Conservation (phyloP, 2,888 invertebrate species). For the Megastigmus dorsalis region DNA sequence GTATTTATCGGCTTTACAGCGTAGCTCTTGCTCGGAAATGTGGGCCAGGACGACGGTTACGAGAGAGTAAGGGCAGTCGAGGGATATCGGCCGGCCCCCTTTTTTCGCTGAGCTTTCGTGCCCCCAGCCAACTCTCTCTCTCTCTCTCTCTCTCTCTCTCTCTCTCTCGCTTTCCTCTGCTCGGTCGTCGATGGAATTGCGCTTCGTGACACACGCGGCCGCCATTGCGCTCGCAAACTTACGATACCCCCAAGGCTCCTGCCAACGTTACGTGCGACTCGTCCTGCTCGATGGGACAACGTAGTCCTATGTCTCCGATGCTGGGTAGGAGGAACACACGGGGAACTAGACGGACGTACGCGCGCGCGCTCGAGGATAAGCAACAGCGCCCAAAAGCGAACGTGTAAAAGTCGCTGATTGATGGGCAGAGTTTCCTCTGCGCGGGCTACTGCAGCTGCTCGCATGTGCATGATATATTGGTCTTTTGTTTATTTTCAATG, state of each 20-base stretch:
- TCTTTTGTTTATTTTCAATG: no score
- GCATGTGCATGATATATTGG: no score
- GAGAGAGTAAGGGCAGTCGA: neutral
- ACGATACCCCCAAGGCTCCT: constrained; percentile 40
- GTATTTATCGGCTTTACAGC: constrained; percentile 45
- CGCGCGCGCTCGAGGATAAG: no score
- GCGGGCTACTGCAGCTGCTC: no score
- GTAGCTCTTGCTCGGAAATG: neutral
- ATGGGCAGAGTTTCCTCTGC: no score
- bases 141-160: neutral
- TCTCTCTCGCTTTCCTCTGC: neutral
- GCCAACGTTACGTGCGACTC: constrained; percentile 24
- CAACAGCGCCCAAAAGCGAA: constrained; percentile 33
- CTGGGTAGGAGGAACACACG: neutral
- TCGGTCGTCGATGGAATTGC: constrained; percentile 36
- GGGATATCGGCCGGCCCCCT: constrained; percentile 10
- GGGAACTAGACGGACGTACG: neutral
- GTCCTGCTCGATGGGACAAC: neutral
- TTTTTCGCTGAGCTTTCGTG: constrained; percentile 50
- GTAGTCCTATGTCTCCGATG: neutral
- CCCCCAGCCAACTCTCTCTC: constrained; percentile 1
- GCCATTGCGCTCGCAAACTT: neutral
- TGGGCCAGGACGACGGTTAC: constrained; percentile 27
- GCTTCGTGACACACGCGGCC: constrained; percentile 32
- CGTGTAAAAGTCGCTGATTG: constrained; percentile 45